These are phyloP conservation scores for Alectura lathami DNA, from an alignment of 2,113 vertebrate species.

Conservation along the genomic window DNA sequence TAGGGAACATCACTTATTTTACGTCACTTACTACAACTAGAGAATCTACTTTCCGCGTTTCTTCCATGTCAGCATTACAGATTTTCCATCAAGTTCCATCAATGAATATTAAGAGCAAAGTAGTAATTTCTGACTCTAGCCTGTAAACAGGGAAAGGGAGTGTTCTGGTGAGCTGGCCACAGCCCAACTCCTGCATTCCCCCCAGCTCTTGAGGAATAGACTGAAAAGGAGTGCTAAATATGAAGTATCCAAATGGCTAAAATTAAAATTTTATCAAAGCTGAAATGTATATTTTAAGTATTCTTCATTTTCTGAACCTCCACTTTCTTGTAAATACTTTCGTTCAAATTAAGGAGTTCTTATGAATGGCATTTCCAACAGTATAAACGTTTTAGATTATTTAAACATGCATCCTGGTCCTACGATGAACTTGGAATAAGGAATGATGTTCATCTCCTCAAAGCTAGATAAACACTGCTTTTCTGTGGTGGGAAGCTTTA, in stretches of 20 bases:
- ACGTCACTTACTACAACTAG: background rate
- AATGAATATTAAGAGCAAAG: background rate
- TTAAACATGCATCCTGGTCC: background rate
- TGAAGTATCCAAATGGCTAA: no score
- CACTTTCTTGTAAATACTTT: background rate
- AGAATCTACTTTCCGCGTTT: background rate
- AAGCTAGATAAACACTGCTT: background rate
- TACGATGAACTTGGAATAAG: background rate
- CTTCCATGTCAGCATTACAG: background rate
- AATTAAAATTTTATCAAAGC: background rate
- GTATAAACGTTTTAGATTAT: background rate
- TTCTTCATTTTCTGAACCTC: background rate
- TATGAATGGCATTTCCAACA: background rate
- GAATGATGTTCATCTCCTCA: background rate
- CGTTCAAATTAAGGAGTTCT: background rate
- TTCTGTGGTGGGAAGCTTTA: background rate
- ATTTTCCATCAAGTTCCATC: background rate
- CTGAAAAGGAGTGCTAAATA: no score
- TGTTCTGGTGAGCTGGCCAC: background rate
- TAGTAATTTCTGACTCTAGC: background rate
- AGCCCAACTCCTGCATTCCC: background rate
- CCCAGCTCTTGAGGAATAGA: no score
- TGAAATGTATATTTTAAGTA: background rate
- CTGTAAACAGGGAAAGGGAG: background rate
- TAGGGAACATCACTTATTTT: background rate